Evolutionary conservation across 2,888 invertebrate genomes (phyloP).

Genomic region (Sepioteuthis lessoniana): DNA sequence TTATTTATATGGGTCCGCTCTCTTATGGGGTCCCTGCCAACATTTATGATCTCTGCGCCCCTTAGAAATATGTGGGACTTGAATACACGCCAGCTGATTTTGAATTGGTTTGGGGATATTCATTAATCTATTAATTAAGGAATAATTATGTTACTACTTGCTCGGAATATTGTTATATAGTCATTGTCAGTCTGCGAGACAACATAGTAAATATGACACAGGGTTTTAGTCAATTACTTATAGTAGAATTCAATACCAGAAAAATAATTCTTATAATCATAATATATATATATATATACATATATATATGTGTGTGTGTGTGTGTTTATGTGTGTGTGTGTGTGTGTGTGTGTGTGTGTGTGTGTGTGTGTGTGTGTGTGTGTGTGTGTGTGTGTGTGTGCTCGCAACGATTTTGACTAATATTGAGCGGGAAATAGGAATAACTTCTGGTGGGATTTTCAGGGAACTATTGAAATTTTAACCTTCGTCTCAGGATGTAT

Average conservation of each 20-base stretch:
- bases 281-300: background rate
- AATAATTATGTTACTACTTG: background rate
- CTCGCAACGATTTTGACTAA: no score
- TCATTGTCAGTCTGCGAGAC: background rate
- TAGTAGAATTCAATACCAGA: no score
- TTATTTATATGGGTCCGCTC: background rate
- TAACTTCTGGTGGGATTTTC: no score
- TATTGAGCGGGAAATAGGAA: no score
- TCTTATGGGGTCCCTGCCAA: background rate
- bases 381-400: no score
- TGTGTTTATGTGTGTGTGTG: background rate
- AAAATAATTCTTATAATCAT: no score
- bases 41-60: background rate
- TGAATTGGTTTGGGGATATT: background rate
- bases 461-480: no score
- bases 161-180: background rate
- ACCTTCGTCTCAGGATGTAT: no score
- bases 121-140: background rate
- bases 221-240: no score
- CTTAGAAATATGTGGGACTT: background rate
- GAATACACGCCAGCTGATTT: background rate
- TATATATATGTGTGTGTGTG: background rate
- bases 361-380: background rate
- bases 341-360: background rate
- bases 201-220: background rate